Conservation (phyloP, 2,797 vertebrate genomes). For the Sarcophilus harrisii region DNA sequence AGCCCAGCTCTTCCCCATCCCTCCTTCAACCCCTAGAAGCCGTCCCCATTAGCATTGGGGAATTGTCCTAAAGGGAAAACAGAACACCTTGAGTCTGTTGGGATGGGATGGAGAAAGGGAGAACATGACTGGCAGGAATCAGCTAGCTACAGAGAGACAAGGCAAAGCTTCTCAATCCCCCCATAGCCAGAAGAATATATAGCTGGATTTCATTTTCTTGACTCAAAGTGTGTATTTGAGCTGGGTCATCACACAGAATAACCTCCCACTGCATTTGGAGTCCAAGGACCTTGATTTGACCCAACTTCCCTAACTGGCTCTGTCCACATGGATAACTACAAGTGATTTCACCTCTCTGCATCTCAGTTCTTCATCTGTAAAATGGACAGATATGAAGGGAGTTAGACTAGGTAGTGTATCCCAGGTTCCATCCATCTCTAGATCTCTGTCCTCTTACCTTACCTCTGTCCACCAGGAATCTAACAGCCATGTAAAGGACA, state of each 20-base stretch:
- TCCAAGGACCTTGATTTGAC: constrained; percentile 13
- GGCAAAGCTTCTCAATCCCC: not conserved
- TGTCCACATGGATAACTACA: not conserved
- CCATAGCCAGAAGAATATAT: not conserved
- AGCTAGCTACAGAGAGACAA: not conserved
- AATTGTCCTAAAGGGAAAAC: not conserved
- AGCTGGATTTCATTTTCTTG: not conserved
- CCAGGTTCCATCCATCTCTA: not conserved
- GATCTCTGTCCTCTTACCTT: not conserved
- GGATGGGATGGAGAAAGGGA: not conserved
- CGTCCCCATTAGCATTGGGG: not conserved
- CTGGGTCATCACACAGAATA: not conserved
- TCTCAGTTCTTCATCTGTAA: constrained; percentile 21
- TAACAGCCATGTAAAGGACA: constrained; percentile 40
- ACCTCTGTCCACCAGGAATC: constrained; percentile 33
- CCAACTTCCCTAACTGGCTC: not conserved
- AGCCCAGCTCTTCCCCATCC: constrained; percentile 24
- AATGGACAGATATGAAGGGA: not conserved
- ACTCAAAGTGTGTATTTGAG: not conserved
- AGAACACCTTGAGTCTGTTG: not conserved
- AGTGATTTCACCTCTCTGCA: constrained; percentile 1
- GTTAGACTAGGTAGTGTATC: constrained; percentile 5
- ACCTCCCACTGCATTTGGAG: not conserved
- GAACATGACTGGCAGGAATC: not conserved
- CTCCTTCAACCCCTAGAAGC: not conserved